These are phyloP conservation scores for Drosophila navojoa DNA, from an alignment of 1,140 invertebrate species.

Conservation along the genomic window DNA sequence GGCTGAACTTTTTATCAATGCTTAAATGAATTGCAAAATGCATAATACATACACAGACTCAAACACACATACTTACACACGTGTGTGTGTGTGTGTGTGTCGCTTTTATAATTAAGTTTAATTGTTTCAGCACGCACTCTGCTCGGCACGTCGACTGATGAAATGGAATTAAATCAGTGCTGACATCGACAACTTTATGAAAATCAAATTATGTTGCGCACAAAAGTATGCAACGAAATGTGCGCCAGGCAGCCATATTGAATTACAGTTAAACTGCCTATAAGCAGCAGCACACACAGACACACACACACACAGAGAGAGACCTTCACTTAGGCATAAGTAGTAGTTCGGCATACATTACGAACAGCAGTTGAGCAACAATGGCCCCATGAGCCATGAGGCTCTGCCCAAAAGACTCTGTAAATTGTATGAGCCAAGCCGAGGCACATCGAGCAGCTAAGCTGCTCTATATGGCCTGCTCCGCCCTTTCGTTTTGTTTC, in stretches of 20 bases:
- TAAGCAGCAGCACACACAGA: slow-evolving; percentile 42
- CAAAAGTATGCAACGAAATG: slow-evolving; percentile 67
- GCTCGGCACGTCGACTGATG: slow-evolving; percentile 46
- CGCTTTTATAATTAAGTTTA: slow-evolving; percentile 74
- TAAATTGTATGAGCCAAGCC: no score
- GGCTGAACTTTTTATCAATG: slow-evolving; percentile 66
- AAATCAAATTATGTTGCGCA: slow-evolving; percentile 74
- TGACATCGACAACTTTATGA: slow-evolving; percentile 82
- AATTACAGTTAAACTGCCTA: slow-evolving; percentile 81
- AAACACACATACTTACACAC: slow-evolving; percentile 25
- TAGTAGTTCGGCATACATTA: slow-evolving; percentile 59
- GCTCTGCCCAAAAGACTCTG: neutral
- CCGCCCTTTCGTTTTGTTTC: slow-evolving; percentile 1
- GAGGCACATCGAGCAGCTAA: neutral
- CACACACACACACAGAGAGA: no score
- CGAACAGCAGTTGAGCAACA: slow-evolving; percentile 33
- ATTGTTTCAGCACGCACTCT: slow-evolving; percentile 71
- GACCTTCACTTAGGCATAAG: slow-evolving; percentile 4
- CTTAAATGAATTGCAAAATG: slow-evolving; percentile 48
- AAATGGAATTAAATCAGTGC: slow-evolving; percentile 79
- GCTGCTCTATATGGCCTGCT: neutral
- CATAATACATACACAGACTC: slow-evolving; percentile 45
- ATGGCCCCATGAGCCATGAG: neutral
- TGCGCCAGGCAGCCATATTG: slow-evolving; percentile 57
- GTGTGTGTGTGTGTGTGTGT: slow-evolving; percentile 17